Base-by-base conservation (phyloP, 2,113 vertebrate genomes). In the Phylloscopus whistleri region DNA sequence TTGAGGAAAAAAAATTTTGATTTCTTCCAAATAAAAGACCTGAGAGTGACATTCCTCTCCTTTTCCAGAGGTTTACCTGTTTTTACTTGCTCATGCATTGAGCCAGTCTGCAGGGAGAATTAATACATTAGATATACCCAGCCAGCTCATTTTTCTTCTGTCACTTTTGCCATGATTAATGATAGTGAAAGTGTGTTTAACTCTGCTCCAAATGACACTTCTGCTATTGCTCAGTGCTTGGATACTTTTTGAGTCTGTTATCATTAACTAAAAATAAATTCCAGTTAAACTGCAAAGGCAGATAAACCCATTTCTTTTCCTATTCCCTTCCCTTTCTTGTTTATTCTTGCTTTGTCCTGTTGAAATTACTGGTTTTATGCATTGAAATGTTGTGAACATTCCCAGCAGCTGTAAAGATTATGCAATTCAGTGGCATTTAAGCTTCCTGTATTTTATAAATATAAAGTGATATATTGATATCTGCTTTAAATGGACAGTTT, bases 121-220 rank as follows among this genome's bases (percentile, higher is more conserved):
- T 94, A 97, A 96, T 97, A 97, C 94, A 95, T 97, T 96, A 93
- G 91, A 89, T 97, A 95, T 23, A 83, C 77, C 33, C 21, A 94
- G 89, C 88, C 93, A 93, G 90, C 94, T 98, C 94, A 96, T 97
- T 98, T 97, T 95, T 96, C 92, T 97, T 89, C 94, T 97, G 96
- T 97, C 95, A 97, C 62, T 97, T 95, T 96, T 96, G 83, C 93
- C 73, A 72, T 97, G 94, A 96, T 97, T 96, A 97, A 97, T 97
- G 94, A 82, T 86, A 94, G 92, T 3, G 21, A 91, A 95, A 78
- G 41, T 94, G 85, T 94, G 90, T 92, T 96, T 95, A 96, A 96
- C 79, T 97, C 92, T 87, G 88, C 88, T 95, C 77, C 74, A 73
- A 93, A 70, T 96, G 95, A 92, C 91, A 90, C 94, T 94, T 84